These are phyloP conservation scores for Agriopis aurantiaria DNA, from an alignment of 2,888 invertebrate genomes.

Conservation along the genomic window DNA sequence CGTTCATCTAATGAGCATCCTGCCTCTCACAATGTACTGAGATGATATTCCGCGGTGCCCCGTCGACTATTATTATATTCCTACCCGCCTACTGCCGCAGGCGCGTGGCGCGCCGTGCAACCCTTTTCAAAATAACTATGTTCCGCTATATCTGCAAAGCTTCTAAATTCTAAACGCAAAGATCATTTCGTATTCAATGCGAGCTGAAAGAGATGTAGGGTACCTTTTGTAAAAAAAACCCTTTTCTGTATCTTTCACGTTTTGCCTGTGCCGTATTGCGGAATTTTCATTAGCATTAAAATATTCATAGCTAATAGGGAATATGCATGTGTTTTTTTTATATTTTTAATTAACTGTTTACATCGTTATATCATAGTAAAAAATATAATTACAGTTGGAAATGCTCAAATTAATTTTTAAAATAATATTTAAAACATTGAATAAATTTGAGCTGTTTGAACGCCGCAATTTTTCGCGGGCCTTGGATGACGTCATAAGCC, in stretches of 20 bases:
- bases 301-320: background rate
- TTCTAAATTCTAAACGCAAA: constrained; percentile 65
- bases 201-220: constrained; percentile 32
- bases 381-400: too few relatives aligned
- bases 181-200: constrained; percentile 47
- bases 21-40: constrained; percentile 82
- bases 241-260: constrained; percentile 8
- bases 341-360: too few relatives aligned
- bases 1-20: constrained; percentile 85
- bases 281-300: constrained; percentile 4
- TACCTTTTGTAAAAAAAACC: constrained; percentile 21
- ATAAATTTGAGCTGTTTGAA: too few relatives aligned
- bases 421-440: too few relatives aligned
- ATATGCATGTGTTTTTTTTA: too few relatives aligned
- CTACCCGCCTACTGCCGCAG: constrained; percentile 63
- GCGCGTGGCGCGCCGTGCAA: constrained; percentile 64
- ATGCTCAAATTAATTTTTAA: too few relatives aligned
- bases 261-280: background rate
- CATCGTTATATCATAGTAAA: too few relatives aligned
- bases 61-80: constrained; percentile 83
- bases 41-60: constrained; percentile 78
- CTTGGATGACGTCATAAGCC: too few relatives aligned
- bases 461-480: too few relatives aligned
- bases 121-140: constrained; percentile 77
- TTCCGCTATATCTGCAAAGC: constrained; percentile 65